Base-by-base conservation (phyloP, 2,888 invertebrate genomes). In the Brachypterus glaber region DNA sequence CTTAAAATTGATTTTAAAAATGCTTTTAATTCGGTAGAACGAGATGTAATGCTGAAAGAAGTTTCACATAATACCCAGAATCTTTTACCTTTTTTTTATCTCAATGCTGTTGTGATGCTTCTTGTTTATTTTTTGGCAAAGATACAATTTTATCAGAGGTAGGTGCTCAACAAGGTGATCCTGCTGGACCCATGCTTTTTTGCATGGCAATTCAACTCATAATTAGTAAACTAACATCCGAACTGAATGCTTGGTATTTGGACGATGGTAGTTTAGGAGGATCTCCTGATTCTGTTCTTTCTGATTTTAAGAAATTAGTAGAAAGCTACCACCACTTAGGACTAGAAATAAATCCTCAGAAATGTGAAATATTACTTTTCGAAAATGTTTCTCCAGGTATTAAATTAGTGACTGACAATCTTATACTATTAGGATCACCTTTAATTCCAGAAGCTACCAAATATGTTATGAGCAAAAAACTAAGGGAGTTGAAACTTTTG, bases 1-100 rank as follows among this genome's bases (percentile, higher is more conserved):
- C 30, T 30, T 8, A 30, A 30, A 30, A 30, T 30, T 30, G 30
- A 30, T 30, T 30, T 30, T 11, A 7, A 30, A 12, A 30, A 30
- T 12, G n/a, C n/a, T n/a, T n/a, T n/a, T n/a, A n/a, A n/a, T n/a
- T n/a, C n/a, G n/a, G n/a, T n/a, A n/a, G n/a, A 30, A 30, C 30
- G 30, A 9, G 30, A 30, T 30, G 12, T 9, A 7, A 30, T 30
- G 12, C 12, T 30, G 9, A 30, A 9, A 9, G 30, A 30, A 30
- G 30, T 30, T 8, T 9, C 7, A 12, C 7, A 30, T 11, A 30
- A 30, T n/a, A 12, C 12, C 30, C 12, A 7, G 11, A 8, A 9
- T 8, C 11, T 30, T 9, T 30, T 30, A 8, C 12, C 30, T n/a
- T n/a, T 9, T 30, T 30, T 30, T 12, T 30, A 12, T n/a, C 9